Evolutionary conservation across 2,113 vertebrate genomes (phyloP), one percentile per base, ranked within the genome.

Genomic region (Trachemys scripta): DNA sequence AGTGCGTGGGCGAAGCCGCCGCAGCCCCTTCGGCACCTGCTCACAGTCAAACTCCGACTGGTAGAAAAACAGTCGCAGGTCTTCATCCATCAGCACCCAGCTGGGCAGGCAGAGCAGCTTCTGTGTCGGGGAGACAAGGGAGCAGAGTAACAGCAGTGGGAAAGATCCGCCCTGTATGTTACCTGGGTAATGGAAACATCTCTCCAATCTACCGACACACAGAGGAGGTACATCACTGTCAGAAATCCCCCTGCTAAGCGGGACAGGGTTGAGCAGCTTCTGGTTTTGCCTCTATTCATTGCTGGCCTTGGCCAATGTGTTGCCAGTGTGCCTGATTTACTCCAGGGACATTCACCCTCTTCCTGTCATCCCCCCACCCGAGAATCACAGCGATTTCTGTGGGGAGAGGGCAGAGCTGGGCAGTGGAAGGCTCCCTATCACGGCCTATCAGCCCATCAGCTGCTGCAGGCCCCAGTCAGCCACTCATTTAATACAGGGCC

Each of bases 41-140:
- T 99, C 98, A 0, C 98, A 91, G 88, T 99, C 99, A 19, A 98
- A 98, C 16, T 98, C 81, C 0, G 98, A 99, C 97, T 99, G 99
- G 95, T 99, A 99, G 98, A 99, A 99, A 97, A 99, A 99, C 96
- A 99, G 99, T 14, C 99, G 97, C 80, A 99, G 97, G 4, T 98
- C 94, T 53, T 99, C 99, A 24, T 99, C 99, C 94, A 99, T 98
- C 89, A 99, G 96, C 80, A 99, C 97, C 98, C 99, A 99, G 59
- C 97, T 97, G 0, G 99, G 99, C 85, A 99, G 97, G 92, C 98
- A 98, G 90, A 99, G 98, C 25, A 99, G 96, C 96, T 98, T 97
- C 98, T 98, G 94, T 31, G 53, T 95, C 92, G 93, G 42, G 72
- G 84, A 89, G 82, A 45, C 76, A 35, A 81, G 80, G 89, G 85